Conservation (phyloP, 2,888 invertebrate species). For the Nesidiocoris tenuis region DNA sequence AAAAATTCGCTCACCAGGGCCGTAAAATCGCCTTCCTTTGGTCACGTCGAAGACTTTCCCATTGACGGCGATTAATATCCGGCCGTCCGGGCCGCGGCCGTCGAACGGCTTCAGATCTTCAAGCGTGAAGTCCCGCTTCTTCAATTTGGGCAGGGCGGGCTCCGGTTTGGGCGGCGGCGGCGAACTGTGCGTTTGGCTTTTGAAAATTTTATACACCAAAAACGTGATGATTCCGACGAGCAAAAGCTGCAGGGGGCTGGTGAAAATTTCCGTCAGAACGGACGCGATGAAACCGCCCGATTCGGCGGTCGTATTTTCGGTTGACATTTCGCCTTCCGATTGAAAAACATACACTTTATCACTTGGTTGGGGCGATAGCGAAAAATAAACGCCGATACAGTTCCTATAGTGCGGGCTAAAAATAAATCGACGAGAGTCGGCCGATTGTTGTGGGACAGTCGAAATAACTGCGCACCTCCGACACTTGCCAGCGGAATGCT, state of each 20-base stretch:
- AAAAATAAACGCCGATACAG: not conserved
- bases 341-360: slow-evolving; percentile 6
- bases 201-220: slow-evolving; percentile 73
- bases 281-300: slow-evolving; percentile 55
- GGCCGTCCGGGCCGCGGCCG: slow-evolving; percentile 80
- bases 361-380: not conserved
- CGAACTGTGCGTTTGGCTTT: slow-evolving; percentile 50
- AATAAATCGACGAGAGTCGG: not conserved
- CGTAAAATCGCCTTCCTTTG: slow-evolving; percentile 85
- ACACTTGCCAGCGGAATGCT: not conserved
- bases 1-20: slow-evolving; percentile 90
- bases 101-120: slow-evolving; percentile 83
- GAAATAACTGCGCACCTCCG: slow-evolving; percentile 4
- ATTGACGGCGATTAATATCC: slow-evolving; percentile 89
- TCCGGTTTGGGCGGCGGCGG: slow-evolving; percentile 55
- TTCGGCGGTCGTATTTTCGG: slow-evolving; percentile 7
- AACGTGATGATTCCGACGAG: slow-evolving; percentile 68
- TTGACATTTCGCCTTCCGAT: not conserved
- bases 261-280: slow-evolving; percentile 60
- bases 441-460: not conserved
- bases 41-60: slow-evolving; percentile 95
- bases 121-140: slow-evolving; percentile 82
- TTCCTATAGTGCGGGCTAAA: not conserved
- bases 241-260: slow-evolving; percentile 70
- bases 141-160: slow-evolving; percentile 74